Evolutionary conservation across 2,113 vertebrate genomes (phyloP).

Genomic region (Bungarus multicinctus): DNA sequence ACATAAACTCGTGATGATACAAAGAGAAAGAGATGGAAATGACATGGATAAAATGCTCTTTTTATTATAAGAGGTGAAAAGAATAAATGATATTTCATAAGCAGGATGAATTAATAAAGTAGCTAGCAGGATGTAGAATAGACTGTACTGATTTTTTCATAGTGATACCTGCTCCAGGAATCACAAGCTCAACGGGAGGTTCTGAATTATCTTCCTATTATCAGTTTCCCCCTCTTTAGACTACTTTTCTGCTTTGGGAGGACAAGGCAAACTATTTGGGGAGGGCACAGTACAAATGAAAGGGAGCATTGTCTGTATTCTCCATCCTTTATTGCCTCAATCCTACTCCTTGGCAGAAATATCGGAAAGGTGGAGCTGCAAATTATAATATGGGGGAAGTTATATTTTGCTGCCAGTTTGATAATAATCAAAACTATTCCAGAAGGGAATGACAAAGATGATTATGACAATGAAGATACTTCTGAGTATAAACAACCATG

Average conservation of each 20-base stretch:
- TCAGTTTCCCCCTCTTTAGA: background rate
- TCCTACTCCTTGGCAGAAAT: background rate
- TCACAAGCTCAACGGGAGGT: background rate
- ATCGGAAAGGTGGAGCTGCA: background rate
- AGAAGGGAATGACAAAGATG: background rate
- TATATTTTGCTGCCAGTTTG: background rate
- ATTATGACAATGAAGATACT: background rate
- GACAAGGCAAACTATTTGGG: background rate
- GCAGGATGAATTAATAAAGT: background rate
- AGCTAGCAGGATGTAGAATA: background rate
- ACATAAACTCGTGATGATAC: background rate
- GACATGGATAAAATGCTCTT: background rate
- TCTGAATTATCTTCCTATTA: background rate
- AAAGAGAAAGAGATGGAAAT: background rate
- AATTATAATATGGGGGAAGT: background rate
- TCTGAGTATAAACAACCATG: background rate
- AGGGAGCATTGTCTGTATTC: background rate
- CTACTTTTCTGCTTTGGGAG: background rate
- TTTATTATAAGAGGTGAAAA: background rate
- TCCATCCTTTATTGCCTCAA: background rate
- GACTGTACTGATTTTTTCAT: too few relatives aligned
- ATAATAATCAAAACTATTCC: background rate
- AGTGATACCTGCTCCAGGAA: background rate
- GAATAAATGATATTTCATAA: background rate
- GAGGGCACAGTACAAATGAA: background rate